Evolutionary conservation across 2,888 invertebrate genomes (phyloP).

Genomic region (Omphaloscelis lunosa): DNA sequence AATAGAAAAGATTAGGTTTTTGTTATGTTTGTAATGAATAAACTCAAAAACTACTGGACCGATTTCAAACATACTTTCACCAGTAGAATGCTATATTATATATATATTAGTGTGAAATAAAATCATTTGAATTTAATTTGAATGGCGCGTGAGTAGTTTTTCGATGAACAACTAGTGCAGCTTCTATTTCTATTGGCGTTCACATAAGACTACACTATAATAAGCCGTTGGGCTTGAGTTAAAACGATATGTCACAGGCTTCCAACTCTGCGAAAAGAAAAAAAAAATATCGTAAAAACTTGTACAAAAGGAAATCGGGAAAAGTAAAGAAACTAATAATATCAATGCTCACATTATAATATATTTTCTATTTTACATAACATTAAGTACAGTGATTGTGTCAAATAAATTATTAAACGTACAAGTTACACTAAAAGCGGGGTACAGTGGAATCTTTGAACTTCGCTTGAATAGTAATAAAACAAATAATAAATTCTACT

Average conservation of each 20-base stretch:
- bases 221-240: no score
- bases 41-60: no score
- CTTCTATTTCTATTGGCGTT: no score
- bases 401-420: slow-evolving; percentile 79
- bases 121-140: background rate
- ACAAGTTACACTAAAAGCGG: slow-evolving; percentile 59
- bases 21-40: no score
- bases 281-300: background rate
- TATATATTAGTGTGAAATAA: no score
- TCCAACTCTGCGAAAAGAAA: background rate
- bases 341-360: slow-evolving; percentile 83
- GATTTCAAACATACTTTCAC: no score
- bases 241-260: background rate
- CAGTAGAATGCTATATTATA: no score
- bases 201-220: no score
- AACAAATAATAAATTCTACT: background rate
- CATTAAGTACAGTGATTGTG: slow-evolving; percentile 84
- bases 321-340: background rate
- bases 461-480: background rate
- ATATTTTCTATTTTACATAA: slow-evolving; percentile 77
- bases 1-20: no score
- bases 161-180: no score
- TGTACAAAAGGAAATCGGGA: background rate
- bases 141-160: background rate
- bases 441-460: slow-evolving; percentile 45